These are phyloP conservation scores for Papilio dardanus DNA, from an alignment of 1,140 invertebrate genomes.

Conservation along the genomic window DNA sequence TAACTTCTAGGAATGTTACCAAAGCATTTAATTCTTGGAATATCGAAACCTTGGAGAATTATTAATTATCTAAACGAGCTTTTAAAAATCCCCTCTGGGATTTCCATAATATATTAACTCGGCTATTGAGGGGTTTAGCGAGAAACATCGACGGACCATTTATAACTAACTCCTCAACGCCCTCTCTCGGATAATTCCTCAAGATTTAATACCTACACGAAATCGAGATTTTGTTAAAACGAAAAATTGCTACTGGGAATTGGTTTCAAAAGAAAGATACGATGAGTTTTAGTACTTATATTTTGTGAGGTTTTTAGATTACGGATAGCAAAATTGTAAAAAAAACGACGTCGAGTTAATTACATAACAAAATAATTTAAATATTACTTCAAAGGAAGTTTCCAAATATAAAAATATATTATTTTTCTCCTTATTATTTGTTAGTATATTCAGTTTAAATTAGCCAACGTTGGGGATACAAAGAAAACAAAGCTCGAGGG, in stretches of 20 bases:
- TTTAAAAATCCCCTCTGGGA: constrained; percentile 19
- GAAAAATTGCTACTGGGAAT: neutral
- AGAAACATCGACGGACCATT: constrained; percentile 10
- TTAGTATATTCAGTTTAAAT: constrained; percentile 2
- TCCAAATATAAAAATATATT: neutral
- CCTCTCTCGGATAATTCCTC: constrained; percentile 13
- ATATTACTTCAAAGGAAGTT: neutral
- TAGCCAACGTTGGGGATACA: constrained; percentile 9
- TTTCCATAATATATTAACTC: constrained; percentile 18
- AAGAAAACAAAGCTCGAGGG: constrained; percentile 21
- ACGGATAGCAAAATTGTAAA: too few relatives aligned
- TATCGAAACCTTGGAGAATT: neutral
- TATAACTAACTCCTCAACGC: constrained; percentile 6
- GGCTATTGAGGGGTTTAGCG: constrained; percentile 11
- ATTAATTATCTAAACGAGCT: constrained; percentile 5
- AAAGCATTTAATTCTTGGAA: neutral
- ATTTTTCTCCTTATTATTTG: neutral
- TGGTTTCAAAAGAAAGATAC: neutral
- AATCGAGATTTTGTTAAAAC: constrained; percentile 6
- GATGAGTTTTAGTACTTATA: neutral
- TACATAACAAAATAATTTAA: neutral
- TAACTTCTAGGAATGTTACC: neutral
- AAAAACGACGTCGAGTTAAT: too few relatives aligned
- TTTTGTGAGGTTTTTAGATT: neutral
- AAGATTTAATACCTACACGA: constrained; percentile 21